Base-by-base conservation (phyloP, 2,113 vertebrate genomes). In the Vidua macroura region DNA sequence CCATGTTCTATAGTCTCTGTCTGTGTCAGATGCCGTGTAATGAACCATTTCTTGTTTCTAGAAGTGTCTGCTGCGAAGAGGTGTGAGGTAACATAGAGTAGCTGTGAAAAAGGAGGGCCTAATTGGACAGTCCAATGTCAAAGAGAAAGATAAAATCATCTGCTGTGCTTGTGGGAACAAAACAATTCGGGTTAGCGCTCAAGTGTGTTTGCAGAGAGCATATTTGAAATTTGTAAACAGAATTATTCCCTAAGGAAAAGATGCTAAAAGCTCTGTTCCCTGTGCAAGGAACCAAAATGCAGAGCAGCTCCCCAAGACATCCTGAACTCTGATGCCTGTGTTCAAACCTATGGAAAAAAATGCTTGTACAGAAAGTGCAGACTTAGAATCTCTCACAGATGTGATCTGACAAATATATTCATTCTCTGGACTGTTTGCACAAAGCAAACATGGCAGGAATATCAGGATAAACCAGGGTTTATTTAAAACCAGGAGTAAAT, bases 161-260 rank as follows among this genome's bases (percentile, higher is more conserved):
- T 58, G 43, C 51, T 77, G 31, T 8, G n/a, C 76, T 83, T 68
- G 55, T 83, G 89, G 83, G 77, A 95, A 83, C 49, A 68, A 59
- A 94, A 43, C 46, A 89, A 68, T 69, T 82, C 73, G 90, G 62
- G 49, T 59, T 76, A 82, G 20, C 30, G 39, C 56, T 87, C 53
- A 25, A 84, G 81, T 1, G 2, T 82, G 44, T 79, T 89, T 89
- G 56, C 69, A 87, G 59, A 58, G 48, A 81, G n/a, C 27, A 37
- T 49, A 55, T 92, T 18, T 94, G 83, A 92, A 75, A 87, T 72
- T 52, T 70, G 88, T 67, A 87, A 95, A 85, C 41, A 72, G 77
- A 84, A 82, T 75, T 68, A 79, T 73, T 90, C 87, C 75, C 74
- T 2, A 10, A 64, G 72, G 84, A 96, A 82, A 87, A 64, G 66